Conservation (phyloP, 2,113 vertebrate genomes). For the Pterophyllum scalare region DNA sequence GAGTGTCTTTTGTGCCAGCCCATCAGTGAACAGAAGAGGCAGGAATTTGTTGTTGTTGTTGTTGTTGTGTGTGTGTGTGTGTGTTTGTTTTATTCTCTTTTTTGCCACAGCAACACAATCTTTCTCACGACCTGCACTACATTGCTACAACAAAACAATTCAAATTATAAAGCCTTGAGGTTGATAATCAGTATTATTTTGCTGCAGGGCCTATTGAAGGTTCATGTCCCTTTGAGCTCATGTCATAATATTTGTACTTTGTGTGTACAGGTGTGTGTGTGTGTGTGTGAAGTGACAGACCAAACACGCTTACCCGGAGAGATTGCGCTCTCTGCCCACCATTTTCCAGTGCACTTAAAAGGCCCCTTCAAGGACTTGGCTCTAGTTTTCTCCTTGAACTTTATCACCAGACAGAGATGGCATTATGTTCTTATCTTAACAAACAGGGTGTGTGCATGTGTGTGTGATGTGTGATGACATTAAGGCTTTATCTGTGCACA, state of each 20-base stretch:
- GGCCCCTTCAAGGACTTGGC: slow-evolving; percentile 46
- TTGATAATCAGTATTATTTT: neutral
- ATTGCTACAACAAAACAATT: neutral
- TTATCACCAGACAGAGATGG: slow-evolving; percentile 61
- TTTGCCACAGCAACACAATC: neutral
- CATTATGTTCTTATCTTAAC: slow-evolving; percentile 68
- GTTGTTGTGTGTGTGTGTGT: too few relatives aligned
- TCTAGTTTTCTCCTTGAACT: slow-evolving; percentile 69
- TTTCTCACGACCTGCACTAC: neutral
- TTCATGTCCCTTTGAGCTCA: neutral
- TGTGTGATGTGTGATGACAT: slow-evolving; percentile 57
- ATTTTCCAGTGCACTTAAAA: slow-evolving; percentile 40
- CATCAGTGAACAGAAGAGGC: neutral
- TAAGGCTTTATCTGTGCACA: slow-evolving; percentile 61
- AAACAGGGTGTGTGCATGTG: slow-evolving; percentile 27
- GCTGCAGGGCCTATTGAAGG: neutral
- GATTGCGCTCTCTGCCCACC: neutral
- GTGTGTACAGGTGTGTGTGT: too few relatives aligned
- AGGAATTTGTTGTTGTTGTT: neutral
- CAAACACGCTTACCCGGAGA: neutral
- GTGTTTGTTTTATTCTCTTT: neutral
- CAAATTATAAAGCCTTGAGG: neutral
- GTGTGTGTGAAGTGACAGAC: neutral
- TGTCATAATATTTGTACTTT: neutral
- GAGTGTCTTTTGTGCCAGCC: neutral